Evolutionary conservation across 1,140 invertebrate genomes (phyloP).

Genomic region (Zaprionus inermis): DNA sequence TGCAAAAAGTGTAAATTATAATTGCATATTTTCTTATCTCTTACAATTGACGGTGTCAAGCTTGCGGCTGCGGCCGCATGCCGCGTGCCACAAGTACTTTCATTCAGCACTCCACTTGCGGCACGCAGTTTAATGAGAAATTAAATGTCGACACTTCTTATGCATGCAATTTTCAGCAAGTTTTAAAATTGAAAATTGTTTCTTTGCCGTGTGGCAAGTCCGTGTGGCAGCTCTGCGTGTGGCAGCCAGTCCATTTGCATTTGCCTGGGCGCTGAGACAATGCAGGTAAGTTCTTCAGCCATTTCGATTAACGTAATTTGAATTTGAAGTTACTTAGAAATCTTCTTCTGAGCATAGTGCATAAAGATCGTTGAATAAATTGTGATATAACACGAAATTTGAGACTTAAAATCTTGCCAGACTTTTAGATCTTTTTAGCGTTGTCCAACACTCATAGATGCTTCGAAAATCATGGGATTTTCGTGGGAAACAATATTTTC

Average conservation of each 20-base stretch:
- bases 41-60: conserved; percentile 76
- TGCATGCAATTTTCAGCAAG: conserved; percentile 60
- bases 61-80: conserved; percentile 41
- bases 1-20: conserved; percentile 75
- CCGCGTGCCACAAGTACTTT: conserved; percentile 6
- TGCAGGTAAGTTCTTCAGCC: conserved; percentile 4
- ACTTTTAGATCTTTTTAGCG: too few relatives aligned
- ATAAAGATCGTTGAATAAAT: neutral
- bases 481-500: too few relatives aligned
- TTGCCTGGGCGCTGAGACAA: conserved; percentile 14
- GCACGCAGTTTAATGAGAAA: conserved; percentile 64
- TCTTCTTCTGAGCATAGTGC: neutral
- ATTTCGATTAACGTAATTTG: conserved; percentile 21
- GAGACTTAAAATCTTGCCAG: too few relatives aligned
- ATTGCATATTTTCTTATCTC: conserved; percentile 81
- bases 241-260: conserved; percentile 37
- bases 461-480: too few relatives aligned
- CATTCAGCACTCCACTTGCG: neutral
- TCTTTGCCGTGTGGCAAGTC: conserved; percentile 5
- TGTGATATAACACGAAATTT: too few relatives aligned
- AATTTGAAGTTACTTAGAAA: neutral
- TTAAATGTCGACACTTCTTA: conserved; percentile 61
- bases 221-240: conserved; percentile 7
- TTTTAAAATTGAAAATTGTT: conserved; percentile 63
- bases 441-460: too few relatives aligned